Evolutionary conservation across 1,140 invertebrate genomes (phyloP).

Genomic region (Dendroctonus valens): DNA sequence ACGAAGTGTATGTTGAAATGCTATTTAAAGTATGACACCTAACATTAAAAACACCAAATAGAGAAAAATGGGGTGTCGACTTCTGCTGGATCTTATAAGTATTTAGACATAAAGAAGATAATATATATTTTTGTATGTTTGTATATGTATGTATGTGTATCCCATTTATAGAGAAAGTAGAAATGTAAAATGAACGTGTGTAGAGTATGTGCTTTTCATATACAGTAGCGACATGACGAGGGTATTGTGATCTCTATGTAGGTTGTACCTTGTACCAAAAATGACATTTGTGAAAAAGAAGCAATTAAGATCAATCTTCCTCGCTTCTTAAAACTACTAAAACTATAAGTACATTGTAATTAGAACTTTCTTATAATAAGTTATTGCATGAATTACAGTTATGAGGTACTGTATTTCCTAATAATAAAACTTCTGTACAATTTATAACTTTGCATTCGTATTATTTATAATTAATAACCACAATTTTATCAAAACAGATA

Average conservation of each 20-base stretch:
- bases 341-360: conserved; percentile 52
- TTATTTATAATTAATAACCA: conserved; percentile 50
- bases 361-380: conserved; percentile 53
- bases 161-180: no score
- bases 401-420: conserved; percentile 54
- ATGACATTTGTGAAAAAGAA: conserved; percentile 27
- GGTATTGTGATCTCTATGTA: not conserved
- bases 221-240: not conserved
- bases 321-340: conserved; percentile 50
- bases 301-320: conserved; percentile 46
- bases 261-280: not conserved
- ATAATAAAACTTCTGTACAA: conserved; percentile 54
- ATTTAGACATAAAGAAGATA: no score
- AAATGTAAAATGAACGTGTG: no score
- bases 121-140: no score
- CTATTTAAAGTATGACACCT: conserved; percentile 1
- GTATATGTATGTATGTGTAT: no score
- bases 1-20: not conserved
- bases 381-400: conserved; percentile 54
- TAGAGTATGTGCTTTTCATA: no score
- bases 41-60: conserved; percentile 5
- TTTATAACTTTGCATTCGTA: conserved; percentile 50
- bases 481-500: conserved; percentile 53
- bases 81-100: no score
- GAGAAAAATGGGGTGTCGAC: not conserved